Percentiles rank a stretch among this genome's conserved stretches.
Conservation (phyloP, 2,113 vertebrate species). For the Lophius piscatorius region DNA sequence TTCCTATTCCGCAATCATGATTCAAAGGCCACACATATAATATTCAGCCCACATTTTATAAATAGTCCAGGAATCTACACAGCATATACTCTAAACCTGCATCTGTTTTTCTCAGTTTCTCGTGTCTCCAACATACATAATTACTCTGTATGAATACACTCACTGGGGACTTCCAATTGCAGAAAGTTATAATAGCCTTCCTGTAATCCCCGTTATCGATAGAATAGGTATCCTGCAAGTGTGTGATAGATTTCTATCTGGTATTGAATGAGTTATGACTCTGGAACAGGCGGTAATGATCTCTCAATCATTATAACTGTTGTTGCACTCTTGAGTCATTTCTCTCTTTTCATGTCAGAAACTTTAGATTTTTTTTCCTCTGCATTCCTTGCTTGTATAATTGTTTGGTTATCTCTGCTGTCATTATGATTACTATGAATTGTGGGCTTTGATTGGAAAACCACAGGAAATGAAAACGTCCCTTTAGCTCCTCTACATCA, state of each 20-base stretch:
- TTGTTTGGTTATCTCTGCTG: constrained; percentile 23
- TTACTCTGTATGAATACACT: not conserved
- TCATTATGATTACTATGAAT: constrained; percentile 21
- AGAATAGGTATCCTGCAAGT: constrained; percentile 2
- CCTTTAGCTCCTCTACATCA: constrained; percentile 14
- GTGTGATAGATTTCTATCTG: not conserved
- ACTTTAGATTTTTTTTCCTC: not conserved
- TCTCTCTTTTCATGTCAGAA: not conserved
- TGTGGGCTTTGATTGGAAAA: constrained; percentile 30
- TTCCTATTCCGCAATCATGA: not conserved
- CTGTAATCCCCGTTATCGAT: not conserved
- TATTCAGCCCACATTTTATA: not conserved
- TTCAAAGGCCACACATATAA: not conserved
- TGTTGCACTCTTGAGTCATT: too few relatives aligned
- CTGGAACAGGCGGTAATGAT: too few relatives aligned
- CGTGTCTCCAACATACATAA: not conserved
- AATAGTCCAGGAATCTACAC: not conserved
- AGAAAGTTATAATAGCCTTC: too few relatives aligned
- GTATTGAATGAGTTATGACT: not conserved
- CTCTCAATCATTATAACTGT: too few relatives aligned
- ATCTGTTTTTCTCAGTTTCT: not conserved
- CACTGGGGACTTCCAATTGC: too few relatives aligned
- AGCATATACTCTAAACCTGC: not conserved
- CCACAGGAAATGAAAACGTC: constrained; percentile 27
- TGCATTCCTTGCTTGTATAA: constrained; percentile 3